Evolutionary conservation across 2,797 vertebrate species (phyloP).

Genomic region (Falco naumanni): DNA sequence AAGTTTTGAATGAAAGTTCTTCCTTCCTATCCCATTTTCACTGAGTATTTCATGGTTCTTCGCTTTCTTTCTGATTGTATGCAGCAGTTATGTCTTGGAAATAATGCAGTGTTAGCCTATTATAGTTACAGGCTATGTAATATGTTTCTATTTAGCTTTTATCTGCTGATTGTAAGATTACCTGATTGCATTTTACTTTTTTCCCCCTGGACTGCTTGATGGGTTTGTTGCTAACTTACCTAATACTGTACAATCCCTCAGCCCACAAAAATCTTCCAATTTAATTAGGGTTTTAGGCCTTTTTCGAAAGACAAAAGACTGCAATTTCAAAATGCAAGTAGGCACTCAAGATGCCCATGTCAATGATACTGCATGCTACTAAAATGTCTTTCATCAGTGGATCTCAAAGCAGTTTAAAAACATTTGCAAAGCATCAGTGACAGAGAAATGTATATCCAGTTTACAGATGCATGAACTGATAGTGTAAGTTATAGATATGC

Average conservation of each 20-base stretch:
- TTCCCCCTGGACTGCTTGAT: neutral
- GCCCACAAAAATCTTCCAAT: neutral
- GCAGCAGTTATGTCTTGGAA: constrained; percentile 17
- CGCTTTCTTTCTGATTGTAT: neutral
- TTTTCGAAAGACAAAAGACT: constrained; percentile 30
- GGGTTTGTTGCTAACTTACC: constrained; percentile 31
- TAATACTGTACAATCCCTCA: constrained; percentile 1
- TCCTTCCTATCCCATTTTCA: neutral
- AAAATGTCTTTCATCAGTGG: constrained; percentile 43
- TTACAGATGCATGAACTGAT: constrained; percentile 29
- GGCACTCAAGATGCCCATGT: neutral
- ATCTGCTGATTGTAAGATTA: constrained; percentile 48
- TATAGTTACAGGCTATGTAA: constrained; percentile 36
- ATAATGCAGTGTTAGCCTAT: neutral
- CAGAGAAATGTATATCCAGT: constrained; percentile 5
- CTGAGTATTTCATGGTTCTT: neutral
- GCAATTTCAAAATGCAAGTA: constrained; percentile 16
- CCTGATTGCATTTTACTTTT: constrained; percentile 31
- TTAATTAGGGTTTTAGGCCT: neutral
- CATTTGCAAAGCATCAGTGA: constrained; percentile 10
- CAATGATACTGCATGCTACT: neutral
- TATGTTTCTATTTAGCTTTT: constrained; percentile 50
- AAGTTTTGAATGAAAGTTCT: constrained; percentile 41
- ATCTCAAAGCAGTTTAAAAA: constrained; percentile 22
- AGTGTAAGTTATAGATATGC: constrained; percentile 1